Evolutionary conservation across 2,888 invertebrate genomes (phyloP), one percentile per base, ranked within the genome.

Genomic region (Pristionchus japonicus): DNA sequence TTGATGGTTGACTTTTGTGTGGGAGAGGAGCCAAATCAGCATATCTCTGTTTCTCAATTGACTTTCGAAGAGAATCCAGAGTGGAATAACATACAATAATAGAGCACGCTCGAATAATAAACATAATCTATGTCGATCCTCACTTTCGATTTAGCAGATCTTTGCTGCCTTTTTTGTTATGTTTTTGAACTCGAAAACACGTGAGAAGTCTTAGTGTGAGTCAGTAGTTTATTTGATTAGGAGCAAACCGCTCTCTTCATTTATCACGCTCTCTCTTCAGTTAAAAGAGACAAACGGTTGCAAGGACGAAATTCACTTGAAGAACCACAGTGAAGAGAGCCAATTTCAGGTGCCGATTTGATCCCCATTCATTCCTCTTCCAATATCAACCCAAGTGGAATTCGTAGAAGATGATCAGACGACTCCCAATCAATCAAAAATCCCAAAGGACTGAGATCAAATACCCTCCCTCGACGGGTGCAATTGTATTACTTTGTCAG

Each of bases 321-420:
- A 31, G 23, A 74, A n/a, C 43, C 80, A 6, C 6, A n/a, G 43
- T 77, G 43, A 77, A 77, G 77, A 43, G 77, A 43, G 27, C 47
- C 43, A 49, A 31, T 86, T 86, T 0, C 47, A 86, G 86, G 86
- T 92, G 92, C 74, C 88, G 89, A 15, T 90, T 92, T 82, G 89
- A 89, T 87, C 90, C 90, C 64, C 89, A 91, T 86, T 89, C 90
- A 13, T 89, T 90, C 0, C 90, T 92, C 49, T 89, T 90, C 27
- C 89, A 88, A 57, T 92, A 89, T 74, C 92, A 92, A 82, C 92
- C 92, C 1, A 90, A 67, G 61, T 92, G 92, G 92, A 61, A 87
- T 17, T 87, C 61, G 86, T 86, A 86, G 70, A n/a, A n/a, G n/a
- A 37, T 43, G 40, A n/a, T 2, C 20, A 9, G 34, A 70, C 37